phyloP scores from a whole-genome alignment of 2,797 vertebrate species.

The Hydrophis major region DNA sequence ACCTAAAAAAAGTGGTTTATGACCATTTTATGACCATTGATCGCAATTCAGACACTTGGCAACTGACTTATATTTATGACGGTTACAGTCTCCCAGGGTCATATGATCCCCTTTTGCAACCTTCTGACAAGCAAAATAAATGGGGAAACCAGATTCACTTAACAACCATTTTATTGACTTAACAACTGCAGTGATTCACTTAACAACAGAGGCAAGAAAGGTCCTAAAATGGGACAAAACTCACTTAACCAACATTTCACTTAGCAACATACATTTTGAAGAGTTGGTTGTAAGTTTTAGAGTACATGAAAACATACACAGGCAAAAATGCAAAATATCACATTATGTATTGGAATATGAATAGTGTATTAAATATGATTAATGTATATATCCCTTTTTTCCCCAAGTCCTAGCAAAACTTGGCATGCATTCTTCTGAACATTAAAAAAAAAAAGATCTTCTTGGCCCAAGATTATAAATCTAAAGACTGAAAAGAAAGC shows the following conservation, averaged over 20 bases:
- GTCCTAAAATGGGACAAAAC: background rate
- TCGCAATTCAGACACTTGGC: background rate
- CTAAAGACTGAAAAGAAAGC: background rate
- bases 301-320: background rate
- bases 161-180: background rate
- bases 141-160: background rate
- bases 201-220: background rate
- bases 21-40: background rate
- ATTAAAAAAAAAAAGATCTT: background rate
- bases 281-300: background rate
- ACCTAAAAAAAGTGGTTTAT: background rate
- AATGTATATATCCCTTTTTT: background rate
- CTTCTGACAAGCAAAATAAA: background rate
- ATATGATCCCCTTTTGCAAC: background rate
- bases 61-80: background rate
- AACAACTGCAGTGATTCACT: background rate
- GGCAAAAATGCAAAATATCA: background rate
- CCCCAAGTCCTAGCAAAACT: background rate
- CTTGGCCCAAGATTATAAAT: background rate
- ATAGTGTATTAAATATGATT: background rate
- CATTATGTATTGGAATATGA: background rate
- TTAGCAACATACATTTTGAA: background rate
- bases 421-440: background rate
- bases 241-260: background rate
- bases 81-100: background rate